phyloP scores from a whole-genome alignment of 2,888 invertebrate species.

The Lottia gigantea region DNA sequence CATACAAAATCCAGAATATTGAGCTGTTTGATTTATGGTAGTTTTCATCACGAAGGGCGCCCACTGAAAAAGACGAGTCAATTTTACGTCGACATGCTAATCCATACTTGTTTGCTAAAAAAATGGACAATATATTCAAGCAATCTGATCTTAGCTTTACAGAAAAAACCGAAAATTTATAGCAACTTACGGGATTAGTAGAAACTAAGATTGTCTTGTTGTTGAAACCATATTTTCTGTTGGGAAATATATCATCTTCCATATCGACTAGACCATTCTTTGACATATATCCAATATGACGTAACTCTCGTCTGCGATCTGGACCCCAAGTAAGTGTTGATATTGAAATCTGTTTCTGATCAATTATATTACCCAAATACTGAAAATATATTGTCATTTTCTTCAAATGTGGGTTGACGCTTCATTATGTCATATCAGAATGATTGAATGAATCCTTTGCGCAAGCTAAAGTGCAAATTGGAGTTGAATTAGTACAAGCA shows the following conservation, averaged over 20 bases:
- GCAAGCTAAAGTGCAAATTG: too few relatives aligned
- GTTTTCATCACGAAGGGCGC: slow-evolving; percentile 27
- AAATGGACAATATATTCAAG: not conserved
- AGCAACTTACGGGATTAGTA: slow-evolving; percentile 35
- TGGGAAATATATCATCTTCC: slow-evolving; percentile 35
- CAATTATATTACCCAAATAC: not conserved
- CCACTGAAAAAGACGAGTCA: slow-evolving; percentile 25
- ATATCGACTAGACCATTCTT: slow-evolving; percentile 25
- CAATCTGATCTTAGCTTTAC: too few relatives aligned
- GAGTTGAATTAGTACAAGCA: too few relatives aligned
- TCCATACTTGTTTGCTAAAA: too few relatives aligned
- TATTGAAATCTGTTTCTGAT: not conserved
- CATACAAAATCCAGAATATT: slow-evolving; percentile 30
- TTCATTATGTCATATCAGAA: too few relatives aligned
- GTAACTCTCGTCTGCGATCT: slow-evolving; percentile 16
- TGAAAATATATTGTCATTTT: not conserved
- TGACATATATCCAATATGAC: slow-evolving; percentile 28
- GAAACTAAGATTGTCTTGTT: slow-evolving; percentile 37
- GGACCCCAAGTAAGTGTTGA: slow-evolving; percentile 22
- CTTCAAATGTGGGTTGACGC: too few relatives aligned
- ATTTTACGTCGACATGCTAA: not conserved
- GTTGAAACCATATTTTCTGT: slow-evolving; percentile 42
- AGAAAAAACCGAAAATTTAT: too few relatives aligned
- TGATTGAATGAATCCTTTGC: too few relatives aligned
- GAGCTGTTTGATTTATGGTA: slow-evolving; percentile 6